Evolutionary conservation across 2,888 invertebrate species (phyloP).

Genomic region (Nineta flava): DNA sequence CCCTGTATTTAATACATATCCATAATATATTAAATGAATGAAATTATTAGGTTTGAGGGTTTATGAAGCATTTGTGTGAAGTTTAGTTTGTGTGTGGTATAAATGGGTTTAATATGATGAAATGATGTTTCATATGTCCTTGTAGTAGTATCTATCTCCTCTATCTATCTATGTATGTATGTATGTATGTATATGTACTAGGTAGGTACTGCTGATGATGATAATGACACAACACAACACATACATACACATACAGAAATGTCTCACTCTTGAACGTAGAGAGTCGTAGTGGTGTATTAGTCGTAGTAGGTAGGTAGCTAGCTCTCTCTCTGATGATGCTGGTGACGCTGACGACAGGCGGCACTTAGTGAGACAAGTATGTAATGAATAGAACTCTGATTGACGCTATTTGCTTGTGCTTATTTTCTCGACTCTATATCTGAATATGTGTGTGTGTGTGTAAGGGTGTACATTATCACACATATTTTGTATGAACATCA

Average conservation of each 20-base stretch:
- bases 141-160: not conserved
- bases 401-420: slow-evolving; percentile 6
- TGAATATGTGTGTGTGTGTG: not conserved
- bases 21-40: too few species aligned
- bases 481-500: not conserved
- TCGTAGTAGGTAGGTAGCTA: not conserved
- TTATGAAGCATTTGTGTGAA: too few species aligned
- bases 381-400: slow-evolving; percentile 18
- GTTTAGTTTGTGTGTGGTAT: too few species aligned
- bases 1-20: too few species aligned
- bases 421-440: not conserved
- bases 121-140: too few species aligned
- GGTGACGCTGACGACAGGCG: slow-evolving; percentile 8
- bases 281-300: not conserved
- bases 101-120: too few species aligned
- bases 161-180: not conserved
- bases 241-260: too few species aligned
- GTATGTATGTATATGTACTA: not conserved
- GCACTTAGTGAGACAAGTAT: slow-evolving; percentile 21
- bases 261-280: not conserved
- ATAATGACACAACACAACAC: too few species aligned
- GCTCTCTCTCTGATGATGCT: too few species aligned
- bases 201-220: not conserved
- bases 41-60: too few species aligned
- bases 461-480: not conserved